phyloP scores from a whole-genome alignment of 2,797 vertebrate genomes.

The Cyprinodon diabolis region DNA sequence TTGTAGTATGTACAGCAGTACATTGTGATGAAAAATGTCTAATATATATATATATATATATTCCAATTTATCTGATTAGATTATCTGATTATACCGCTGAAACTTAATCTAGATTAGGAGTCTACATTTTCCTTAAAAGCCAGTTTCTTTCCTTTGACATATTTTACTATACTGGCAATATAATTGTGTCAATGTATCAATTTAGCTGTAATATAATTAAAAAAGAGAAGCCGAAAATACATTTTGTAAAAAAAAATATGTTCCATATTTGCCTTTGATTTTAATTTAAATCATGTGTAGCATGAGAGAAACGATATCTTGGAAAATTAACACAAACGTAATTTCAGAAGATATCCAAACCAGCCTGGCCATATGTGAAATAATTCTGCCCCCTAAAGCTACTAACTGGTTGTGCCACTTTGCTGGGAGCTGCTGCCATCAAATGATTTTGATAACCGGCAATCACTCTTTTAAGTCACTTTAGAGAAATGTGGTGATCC shows the following conservation, averaged over 20 bases:
- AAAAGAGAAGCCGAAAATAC: too few species aligned
- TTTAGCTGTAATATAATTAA: too few species aligned
- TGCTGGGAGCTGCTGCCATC: not conserved
- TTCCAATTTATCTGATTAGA: not conserved
- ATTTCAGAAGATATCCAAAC: not conserved
- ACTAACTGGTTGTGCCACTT: not conserved
- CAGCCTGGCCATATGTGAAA: not conserved
- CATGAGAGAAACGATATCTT: not conserved
- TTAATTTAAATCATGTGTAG: not conserved
- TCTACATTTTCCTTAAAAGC: not conserved
- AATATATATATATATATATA: not conserved
- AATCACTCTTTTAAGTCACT: not conserved
- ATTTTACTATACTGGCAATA: too few species aligned
- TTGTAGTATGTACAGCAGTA: not conserved
- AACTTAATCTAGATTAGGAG: not conserved
- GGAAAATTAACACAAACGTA: not conserved
- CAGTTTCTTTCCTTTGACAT: not conserved
- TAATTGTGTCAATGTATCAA: too few species aligned
- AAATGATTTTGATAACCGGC: not conserved
- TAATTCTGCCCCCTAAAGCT: not conserved
- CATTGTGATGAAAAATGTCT: not conserved
- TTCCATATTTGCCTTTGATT: not conserved
- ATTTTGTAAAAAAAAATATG: too few species aligned
- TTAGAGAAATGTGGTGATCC: not conserved
- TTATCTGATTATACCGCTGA: not conserved